Percentiles rank a stretch among this genome's conserved stretches.
Conservation (phyloP, 2,113 vertebrate genomes). For the Nymphicus hollandicus region DNA sequence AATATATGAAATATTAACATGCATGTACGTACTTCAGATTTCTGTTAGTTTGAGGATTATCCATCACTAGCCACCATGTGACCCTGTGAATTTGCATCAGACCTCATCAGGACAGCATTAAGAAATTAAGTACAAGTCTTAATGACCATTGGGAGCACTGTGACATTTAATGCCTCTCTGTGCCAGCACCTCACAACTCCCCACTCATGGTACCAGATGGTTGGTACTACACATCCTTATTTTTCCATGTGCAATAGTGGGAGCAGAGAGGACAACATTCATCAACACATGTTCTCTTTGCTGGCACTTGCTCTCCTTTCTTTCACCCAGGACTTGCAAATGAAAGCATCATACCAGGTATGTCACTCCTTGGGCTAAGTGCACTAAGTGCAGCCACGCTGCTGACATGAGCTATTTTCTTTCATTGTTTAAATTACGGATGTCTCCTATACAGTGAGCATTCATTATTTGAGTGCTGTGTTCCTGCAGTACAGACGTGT, state of each 20-base stretch:
- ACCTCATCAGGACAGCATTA: background rate
- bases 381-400: background rate
- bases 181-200: background rate
- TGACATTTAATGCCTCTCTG: background rate
- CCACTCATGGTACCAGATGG: accelerated
- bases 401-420: background rate
- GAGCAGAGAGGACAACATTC: background rate
- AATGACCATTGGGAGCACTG: background rate
- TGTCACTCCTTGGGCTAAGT: background rate
- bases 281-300: background rate
- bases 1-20: background rate
- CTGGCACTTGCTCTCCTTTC: background rate
- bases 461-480: background rate
- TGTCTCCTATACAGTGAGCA: accelerated
- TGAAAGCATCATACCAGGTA: accelerated
- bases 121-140: background rate
- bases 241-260: background rate
- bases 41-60: background rate
- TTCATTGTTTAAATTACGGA: background rate
- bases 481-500: background rate
- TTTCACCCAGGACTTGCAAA: background rate
- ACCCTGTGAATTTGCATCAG: background rate
- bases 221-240: background rate
- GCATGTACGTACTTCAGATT: background rate
- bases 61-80: background rate